Percentiles rank a stretch among this genome's conserved stretches.
These are phyloP conservation scores for Cephonodes hylas DNA, from an alignment of 2,888 invertebrate species.

Conservation along the genomic window DNA sequence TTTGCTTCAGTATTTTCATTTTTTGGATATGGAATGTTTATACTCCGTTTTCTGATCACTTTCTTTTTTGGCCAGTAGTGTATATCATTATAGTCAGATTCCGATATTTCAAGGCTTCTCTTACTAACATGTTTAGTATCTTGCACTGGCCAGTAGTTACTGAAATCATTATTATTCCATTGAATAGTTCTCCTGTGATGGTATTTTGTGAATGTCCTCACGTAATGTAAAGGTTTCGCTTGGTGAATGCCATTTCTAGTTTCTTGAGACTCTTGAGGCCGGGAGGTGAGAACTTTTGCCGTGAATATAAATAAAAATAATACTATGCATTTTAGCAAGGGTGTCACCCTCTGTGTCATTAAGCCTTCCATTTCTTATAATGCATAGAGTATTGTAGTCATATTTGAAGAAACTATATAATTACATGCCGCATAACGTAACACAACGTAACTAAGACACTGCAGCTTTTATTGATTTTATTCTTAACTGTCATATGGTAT, in stretches of 20 bases:
- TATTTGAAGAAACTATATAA: constrained; percentile 25
- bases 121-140: constrained; percentile 52
- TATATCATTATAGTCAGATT: constrained; percentile 13
- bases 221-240: constrained; percentile 63
- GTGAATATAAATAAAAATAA: constrained; percentile 74
- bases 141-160: constrained; percentile 50
- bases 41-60: constrained; percentile 25
- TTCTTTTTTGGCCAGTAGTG: constrained; percentile 19
- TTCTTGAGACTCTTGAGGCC: constrained; percentile 66
- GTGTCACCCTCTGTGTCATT: constrained; percentile 63
- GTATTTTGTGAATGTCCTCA: constrained; percentile 74
- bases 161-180: constrained; percentile 56
- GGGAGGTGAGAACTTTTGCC: constrained; percentile 70
- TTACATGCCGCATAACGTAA: constrained; percentile 39
- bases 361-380: constrained; percentile 60
- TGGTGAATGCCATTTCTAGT: constrained; percentile 62
- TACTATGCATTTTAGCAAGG: constrained; percentile 70
- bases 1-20: constrained; percentile 17
- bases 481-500: not conserved
- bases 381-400: not conserved
- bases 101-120: constrained; percentile 43
- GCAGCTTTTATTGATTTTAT: constrained; percentile 66
- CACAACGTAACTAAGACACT: constrained; percentile 49
- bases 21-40: constrained; percentile 22
- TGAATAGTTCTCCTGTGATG: constrained; percentile 71